Evolutionary conservation across 2,113 vertebrate species (phyloP), one percentile per base, ranked within the genome.

Genomic region (Petroica traversi): DNA sequence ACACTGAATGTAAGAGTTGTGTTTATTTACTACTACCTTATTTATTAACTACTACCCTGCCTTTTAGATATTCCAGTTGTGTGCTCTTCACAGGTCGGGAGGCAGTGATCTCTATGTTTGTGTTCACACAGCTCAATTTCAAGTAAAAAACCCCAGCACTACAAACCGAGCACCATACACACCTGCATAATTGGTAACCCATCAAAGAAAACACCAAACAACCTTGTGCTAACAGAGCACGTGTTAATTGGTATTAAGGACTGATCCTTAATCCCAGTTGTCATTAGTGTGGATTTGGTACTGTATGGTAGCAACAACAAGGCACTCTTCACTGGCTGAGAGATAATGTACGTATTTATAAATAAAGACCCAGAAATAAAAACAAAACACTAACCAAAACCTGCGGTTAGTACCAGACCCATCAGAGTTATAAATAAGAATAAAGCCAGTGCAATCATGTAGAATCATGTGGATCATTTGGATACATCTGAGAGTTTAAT

Each of bases 61-160:
- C 6, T 79, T 91, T 71, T 25, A 78, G 29, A 33, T 46, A 75
- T 31, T 67, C 8, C 38, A 17, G 20, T 51, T 79, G 41, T 45
- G 36, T 20, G 19, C 28, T 64, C 66, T 33, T 73, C 38, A 58
- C 11, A 66, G 33, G 49, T 66, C 2, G 2, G 16, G 38, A 28
- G 62, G 31, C 20, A 40, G 33, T 11, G 1, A 9, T 34, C 48
- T 31, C 54, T 54, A 31, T 0, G 0, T 12, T 64, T 52, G 9
- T n/a, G 19, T 14, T 83, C n/a, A 28, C 16, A 58, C 5, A 14
- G 23, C 2, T 63, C 33, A 62, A 2, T 41, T 69, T 24, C 28
- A 77, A 11, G 31, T 33, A 26, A 73, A 84, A 88, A 54, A 5
- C 8, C 20, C 24, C 19, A 69, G 55, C 26, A n/a, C 26, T 67